Base-by-base conservation (phyloP, 2,113 vertebrate genomes). In the Mugil cephalus region DNA sequence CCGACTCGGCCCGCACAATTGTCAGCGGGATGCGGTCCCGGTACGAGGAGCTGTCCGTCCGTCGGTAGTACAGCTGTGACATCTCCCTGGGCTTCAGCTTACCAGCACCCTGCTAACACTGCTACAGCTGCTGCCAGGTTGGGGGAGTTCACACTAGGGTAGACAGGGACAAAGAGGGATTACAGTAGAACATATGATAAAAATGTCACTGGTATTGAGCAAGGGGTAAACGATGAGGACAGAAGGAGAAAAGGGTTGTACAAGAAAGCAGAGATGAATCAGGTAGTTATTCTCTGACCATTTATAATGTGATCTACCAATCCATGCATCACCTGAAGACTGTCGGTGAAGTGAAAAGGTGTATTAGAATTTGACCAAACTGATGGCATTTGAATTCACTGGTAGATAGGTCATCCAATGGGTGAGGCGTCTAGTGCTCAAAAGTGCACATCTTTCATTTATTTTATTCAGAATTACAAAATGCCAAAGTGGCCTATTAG, bases 31-130 rank as follows among this genome's bases (percentile, higher is more conserved):
- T 99, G 73, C 98, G 96, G 87, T 99, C 98, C 91, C 95, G 93
- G 91, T 96, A 97, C 5, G 96, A 95, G 61, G 96, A 96, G 87
- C 94, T 96, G 69, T 95, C 94, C 1, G 93, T 96, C 88, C 97
- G 94, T 58, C 96, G 95, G 87, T 98, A 99, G 90, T 98, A 99
- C 86, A 99, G 96, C 93, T 99, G 98, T 87, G 98, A 96, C 98
- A 99, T 99, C 82, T 85, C 75, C 76, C 78, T 12, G 93, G 70
- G 43, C 70, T 82, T 85, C 83, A 80, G 75, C 81, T 80, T 11
- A 72, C 55, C 61, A 64, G 66, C 63, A 61, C 62, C 45, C 75
- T 70, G 77, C 72, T 59, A 77, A 77, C 67, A 62, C 77, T 56
- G 78, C 72, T 82, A 46, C 85, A 86, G 83, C 83, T 85, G 86